Evolutionary conservation across 2,888 invertebrate species (phyloP).

Genomic region (Fragum whitleyi): DNA sequence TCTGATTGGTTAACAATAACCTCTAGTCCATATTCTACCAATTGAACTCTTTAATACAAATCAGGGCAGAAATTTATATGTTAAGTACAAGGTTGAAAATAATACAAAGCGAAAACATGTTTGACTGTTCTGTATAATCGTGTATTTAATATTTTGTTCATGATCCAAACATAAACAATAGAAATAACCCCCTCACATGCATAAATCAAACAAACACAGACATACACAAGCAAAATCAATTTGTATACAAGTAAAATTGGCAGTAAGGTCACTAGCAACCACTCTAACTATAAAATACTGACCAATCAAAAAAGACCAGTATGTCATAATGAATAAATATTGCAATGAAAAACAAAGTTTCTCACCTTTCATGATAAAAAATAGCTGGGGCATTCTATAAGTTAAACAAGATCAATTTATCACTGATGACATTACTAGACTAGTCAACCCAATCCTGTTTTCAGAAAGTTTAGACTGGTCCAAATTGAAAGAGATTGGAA

Average conservation of each 20-base stretch:
- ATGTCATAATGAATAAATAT: neutral
- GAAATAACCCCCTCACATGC: neutral
- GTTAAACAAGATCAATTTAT: neutral
- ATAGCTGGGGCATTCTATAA: too few relatives aligned
- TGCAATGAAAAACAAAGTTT: neutral
- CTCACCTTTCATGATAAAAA: too few relatives aligned
- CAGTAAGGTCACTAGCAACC: neutral
- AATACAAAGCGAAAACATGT: too few relatives aligned
- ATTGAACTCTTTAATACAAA: too few relatives aligned
- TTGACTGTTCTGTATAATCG: neutral
- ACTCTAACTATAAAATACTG: neutral
- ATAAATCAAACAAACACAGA: neutral
- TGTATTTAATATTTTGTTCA: conserved; percentile 18
- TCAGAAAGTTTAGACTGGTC: too few relatives aligned
- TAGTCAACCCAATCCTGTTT: neutral
- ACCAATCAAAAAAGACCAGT: neutral
- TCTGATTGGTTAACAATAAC: too few relatives aligned
- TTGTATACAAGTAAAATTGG: conserved; percentile 5
- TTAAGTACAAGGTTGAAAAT: too few relatives aligned
- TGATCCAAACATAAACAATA: conserved; percentile 9
- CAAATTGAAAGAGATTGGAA: too few relatives aligned
- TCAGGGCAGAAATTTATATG: too few relatives aligned
- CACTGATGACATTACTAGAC: neutral
- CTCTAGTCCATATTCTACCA: too few relatives aligned
- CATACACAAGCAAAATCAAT: neutral